A percentile compares a stretch with the other conserved stretches of the same genome.
These are phyloP conservation scores for Mizuhopecten yessoensis DNA, from an alignment of 1,140 invertebrate species.

Conservation along the genomic window DNA sequence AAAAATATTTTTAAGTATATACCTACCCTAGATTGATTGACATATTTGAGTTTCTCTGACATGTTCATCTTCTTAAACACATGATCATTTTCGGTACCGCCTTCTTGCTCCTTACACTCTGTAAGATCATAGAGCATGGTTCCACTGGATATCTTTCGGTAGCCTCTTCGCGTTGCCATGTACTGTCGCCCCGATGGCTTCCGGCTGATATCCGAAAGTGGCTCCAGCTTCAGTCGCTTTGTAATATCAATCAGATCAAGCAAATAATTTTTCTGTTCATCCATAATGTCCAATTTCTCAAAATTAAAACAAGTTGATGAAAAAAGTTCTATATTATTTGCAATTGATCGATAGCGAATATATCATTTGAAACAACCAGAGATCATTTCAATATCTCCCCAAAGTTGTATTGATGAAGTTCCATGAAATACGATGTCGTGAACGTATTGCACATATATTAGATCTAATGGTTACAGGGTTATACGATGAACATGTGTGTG, in stretches of 20 bases:
- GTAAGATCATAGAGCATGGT: not conserved
- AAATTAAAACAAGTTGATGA: no score
- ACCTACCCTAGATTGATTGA: not conserved
- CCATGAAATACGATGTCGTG: no score
- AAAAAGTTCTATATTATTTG: no score
- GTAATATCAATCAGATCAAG: not conserved
- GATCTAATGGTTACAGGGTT: no score
- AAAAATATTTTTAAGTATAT: no score
- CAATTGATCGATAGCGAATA: no score
- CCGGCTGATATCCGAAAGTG: slow-evolving; percentile 3
- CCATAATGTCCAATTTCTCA: not conserved
- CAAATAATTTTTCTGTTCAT: not conserved
- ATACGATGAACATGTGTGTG: no score
- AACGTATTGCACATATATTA: no score
- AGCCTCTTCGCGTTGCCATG: not conserved
- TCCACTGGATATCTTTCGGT: not conserved
- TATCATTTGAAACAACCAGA: no score
- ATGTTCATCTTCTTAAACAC: not conserved
- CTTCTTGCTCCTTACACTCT: not conserved
- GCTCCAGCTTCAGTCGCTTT: not conserved
- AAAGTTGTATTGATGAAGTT: no score
- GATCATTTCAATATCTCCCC: no score
- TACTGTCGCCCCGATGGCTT: not conserved
- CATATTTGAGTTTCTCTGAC: not conserved
- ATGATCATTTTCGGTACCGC: not conserved